phyloP scores from a whole-genome alignment of 2,888 invertebrate genomes.

The Spodoptera picta region DNA sequence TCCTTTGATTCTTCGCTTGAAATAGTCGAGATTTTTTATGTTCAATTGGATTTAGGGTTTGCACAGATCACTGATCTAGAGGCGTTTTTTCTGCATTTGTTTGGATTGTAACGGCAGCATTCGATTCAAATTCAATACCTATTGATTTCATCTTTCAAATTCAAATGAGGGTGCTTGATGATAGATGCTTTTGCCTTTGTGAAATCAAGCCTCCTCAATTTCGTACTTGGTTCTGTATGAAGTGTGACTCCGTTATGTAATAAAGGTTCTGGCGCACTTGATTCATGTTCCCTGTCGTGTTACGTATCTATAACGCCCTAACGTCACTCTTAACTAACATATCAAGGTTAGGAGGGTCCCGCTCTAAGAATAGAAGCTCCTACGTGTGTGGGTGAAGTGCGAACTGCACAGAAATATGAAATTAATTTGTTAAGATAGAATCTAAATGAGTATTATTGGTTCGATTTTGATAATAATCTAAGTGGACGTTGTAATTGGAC shows the following conservation, averaged over 20 bases:
- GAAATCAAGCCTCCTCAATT: constrained; percentile 1
- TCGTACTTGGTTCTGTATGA: neutral
- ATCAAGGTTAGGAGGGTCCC: constrained; percentile 61
- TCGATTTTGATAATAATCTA: constrained; percentile 23
- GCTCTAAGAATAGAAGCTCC: constrained; percentile 54
- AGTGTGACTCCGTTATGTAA: constrained; percentile 27
- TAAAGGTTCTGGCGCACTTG: constrained; percentile 36
- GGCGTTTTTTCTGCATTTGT: constrained; percentile 26
- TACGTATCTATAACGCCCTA: constrained; percentile 42
- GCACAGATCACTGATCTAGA: constrained; percentile 23
- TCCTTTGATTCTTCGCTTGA: constrained; percentile 25
- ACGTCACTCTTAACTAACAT: constrained; percentile 51
- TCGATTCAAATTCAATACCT: constrained; percentile 10
- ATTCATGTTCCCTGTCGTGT: constrained; percentile 46
- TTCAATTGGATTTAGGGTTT: constrained; percentile 34
- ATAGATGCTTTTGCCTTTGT: constrained; percentile 1
- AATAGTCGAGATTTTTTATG: constrained; percentile 14
- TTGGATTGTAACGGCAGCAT: constrained; percentile 4
- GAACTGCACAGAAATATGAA: constrained; percentile 31
- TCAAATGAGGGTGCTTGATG: neutral
- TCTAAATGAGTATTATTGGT: constrained; percentile 17
- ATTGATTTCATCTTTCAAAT: constrained; percentile 4
- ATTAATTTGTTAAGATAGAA: constrained; percentile 25
- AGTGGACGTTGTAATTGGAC: constrained; percentile 17
- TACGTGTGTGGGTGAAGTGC: constrained; percentile 19